Conservation (phyloP, 2,888 invertebrate genomes). For the Phaonia tiefii region DNA sequence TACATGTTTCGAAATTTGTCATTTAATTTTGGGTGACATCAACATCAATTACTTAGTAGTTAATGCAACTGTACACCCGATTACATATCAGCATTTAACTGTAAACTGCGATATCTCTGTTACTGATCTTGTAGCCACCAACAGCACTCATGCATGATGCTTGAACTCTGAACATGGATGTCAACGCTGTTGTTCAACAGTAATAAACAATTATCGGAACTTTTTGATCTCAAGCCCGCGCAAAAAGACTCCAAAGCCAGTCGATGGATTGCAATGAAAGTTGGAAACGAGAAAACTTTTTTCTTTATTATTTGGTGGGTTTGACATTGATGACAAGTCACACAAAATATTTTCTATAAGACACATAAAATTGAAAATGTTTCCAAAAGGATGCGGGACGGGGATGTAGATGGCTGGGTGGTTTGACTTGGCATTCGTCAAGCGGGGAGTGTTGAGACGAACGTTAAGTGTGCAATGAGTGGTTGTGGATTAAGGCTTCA, state of each 20-base stretch:
- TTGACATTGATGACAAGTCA: constrained; percentile 37
- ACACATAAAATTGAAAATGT: constrained; percentile 23
- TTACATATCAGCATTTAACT: constrained; percentile 44
- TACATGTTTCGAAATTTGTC: no score
- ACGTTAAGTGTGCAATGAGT: not conserved
- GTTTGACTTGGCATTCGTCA: no score
- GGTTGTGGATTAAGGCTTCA: constrained; percentile 2
- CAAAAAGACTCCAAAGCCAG: not conserved
- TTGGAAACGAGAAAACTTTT: constrained; percentile 16
- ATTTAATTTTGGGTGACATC: no score
- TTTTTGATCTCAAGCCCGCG: constrained; percentile 49
- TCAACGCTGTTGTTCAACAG: constrained; percentile 21
- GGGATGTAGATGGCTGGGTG: not conserved
- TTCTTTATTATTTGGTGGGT: not conserved
- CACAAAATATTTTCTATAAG: constrained; percentile 38
- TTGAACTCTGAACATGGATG: constrained; percentile 30
- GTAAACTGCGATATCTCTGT: constrained; percentile 62
- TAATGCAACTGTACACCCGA: not conserved
- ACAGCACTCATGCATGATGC: constrained; percentile 39
- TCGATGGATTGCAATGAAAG: constrained; percentile 37
- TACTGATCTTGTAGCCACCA: constrained; percentile 57
- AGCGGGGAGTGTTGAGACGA: no score
- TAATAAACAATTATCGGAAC: constrained; percentile 61
- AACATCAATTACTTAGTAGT: no score
- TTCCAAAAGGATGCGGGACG: constrained; percentile 8